A percentile compares a stretch with the other conserved stretches of the same genome.
These are phyloP conservation scores for Cataglyphis hispanica DNA, from an alignment of 1,140 invertebrate species.

Conservation along the genomic window DNA sequence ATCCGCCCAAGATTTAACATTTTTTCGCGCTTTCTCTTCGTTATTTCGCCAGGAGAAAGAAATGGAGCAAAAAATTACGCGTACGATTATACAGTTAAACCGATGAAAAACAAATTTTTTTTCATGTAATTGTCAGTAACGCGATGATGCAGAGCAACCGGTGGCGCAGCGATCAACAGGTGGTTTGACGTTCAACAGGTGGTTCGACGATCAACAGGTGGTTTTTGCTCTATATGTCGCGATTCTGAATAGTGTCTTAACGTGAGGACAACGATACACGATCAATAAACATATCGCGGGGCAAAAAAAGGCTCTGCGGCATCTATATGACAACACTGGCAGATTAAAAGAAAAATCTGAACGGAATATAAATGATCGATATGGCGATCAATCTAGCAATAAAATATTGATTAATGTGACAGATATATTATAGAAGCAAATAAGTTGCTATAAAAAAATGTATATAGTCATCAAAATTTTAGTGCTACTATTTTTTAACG, in stretches of 20 bases:
- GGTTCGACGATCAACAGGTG: slow-evolving; percentile 34
- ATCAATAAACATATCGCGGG: slow-evolving; percentile 1
- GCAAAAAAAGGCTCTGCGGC: neutral
- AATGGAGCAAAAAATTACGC: slow-evolving; percentile 2
- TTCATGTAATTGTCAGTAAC: slow-evolving; percentile 2
- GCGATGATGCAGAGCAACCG: slow-evolving; percentile 54
- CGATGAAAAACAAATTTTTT: neutral
- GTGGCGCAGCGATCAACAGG: slow-evolving; percentile 56
- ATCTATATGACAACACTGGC: neutral
- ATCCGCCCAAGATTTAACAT: neutral
- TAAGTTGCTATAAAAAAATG: neutral
- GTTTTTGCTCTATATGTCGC: slow-evolving; percentile 15
- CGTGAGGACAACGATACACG: slow-evolving; percentile 10
- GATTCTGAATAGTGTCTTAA: slow-evolving; percentile 12
- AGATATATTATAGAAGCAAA: neutral
- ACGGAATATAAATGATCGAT: neutral
- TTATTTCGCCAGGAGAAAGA: neutral
- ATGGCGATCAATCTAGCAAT: neutral
- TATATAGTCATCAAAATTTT: neutral
- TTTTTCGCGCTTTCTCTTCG: slow-evolving; percentile 1
- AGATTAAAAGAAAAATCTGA: neutral
- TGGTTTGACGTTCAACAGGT: slow-evolving; percentile 24
- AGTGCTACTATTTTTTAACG: neutral
- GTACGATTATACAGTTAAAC: slow-evolving; percentile 17
- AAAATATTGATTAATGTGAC: neutral